phyloP scores from a whole-genome alignment of 2,888 invertebrate species.

The Aethes cnicana region DNA sequence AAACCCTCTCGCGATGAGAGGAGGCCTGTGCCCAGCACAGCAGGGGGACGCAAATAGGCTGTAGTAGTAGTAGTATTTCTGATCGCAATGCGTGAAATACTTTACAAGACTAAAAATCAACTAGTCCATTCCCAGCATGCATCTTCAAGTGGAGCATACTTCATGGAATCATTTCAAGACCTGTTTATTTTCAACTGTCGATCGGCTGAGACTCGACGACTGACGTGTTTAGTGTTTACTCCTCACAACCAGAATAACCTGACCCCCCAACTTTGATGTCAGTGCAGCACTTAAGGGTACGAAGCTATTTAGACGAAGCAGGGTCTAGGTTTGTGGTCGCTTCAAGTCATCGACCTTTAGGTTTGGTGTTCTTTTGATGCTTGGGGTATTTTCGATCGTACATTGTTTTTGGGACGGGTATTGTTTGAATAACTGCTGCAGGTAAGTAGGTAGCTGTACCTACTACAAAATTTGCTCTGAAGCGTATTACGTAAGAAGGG shows the following conservation, averaged over 20 bases:
- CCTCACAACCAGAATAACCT: conserved; percentile 48
- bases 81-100: no score
- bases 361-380: conserved; percentile 4
- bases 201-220: conserved; percentile 66
- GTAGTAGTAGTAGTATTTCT: no score
- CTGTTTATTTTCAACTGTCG: conserved; percentile 75
- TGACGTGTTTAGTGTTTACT: conserved; percentile 69
- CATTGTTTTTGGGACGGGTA: background rate
- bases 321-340: conserved; percentile 12
- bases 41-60: no score
- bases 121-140: background rate
- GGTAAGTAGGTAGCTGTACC: no score
- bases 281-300: background rate
- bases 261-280: conserved; percentile 44
- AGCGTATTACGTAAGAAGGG: no score
- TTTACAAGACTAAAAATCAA: no score
- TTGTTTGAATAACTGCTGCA: no score
- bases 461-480: no score
- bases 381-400: conserved; percentile 2
- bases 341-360: conserved; percentile 3
- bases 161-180: conserved; percentile 62
- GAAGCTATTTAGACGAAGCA: background rate
- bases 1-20: no score
- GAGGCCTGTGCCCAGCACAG: no score
- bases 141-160: conserved; percentile 34